Conservation (phyloP, 2,888 invertebrate species). For the Chorisops tibialis region DNA sequence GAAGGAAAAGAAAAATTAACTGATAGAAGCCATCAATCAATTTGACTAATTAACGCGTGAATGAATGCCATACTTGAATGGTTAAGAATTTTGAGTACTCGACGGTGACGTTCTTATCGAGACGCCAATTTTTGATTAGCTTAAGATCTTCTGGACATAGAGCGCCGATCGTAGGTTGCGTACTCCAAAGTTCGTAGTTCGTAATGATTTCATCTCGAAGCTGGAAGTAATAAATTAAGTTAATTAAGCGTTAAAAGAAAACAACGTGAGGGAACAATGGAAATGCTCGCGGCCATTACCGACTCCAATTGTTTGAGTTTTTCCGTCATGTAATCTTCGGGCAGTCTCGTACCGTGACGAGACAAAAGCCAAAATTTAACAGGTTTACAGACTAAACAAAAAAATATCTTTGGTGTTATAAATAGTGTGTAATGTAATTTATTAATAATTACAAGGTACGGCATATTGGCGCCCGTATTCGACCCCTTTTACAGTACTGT, state of each 20-base stretch:
- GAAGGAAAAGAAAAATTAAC: conserved; percentile 8
- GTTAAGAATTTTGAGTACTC: conserved; percentile 62
- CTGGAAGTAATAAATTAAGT: conserved; percentile 35
- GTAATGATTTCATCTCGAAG: conserved; percentile 58
- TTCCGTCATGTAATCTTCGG: conserved; percentile 57
- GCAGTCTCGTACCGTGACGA: conserved; percentile 68
- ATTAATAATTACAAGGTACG: conserved; percentile 8
- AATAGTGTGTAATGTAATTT: neutral
- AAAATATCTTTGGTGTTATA: neutral
- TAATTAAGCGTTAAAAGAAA: neutral
- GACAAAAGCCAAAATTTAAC: conserved; percentile 69
- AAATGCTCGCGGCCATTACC: conserved; percentile 42
- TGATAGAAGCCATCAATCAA: neutral
- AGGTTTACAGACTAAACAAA: conserved; percentile 63
- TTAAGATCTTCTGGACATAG: conserved; percentile 68
- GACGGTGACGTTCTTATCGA: conserved; percentile 60
- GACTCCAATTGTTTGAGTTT: conserved; percentile 57
- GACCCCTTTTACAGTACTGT: conserved; percentile 60
- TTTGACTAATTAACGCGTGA: neutral
- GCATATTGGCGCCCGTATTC: conserved; percentile 19
- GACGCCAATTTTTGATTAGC: conserved; percentile 64
- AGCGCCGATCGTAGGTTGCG: conserved; percentile 55
- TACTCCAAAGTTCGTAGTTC: conserved; percentile 58
- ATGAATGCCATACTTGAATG: conserved; percentile 40
- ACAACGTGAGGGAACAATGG: too few species aligned